Base-by-base conservation (phyloP, 2,113 vertebrate genomes). In the Pedionomus torquatus region DNA sequence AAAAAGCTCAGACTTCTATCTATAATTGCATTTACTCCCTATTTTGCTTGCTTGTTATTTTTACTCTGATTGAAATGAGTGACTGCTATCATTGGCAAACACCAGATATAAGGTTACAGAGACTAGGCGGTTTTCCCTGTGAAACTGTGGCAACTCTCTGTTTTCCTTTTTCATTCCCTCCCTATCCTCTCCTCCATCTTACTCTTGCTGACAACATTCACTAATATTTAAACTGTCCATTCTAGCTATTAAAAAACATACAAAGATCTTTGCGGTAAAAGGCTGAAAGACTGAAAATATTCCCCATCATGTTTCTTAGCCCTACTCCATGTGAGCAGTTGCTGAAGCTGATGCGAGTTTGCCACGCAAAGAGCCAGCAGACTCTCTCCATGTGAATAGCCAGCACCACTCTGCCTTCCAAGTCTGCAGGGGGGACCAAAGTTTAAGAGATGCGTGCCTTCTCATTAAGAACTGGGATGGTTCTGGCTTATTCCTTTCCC, bases 391-490 rank as follows among this genome's bases (percentile, higher is more conserved):
- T 0, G 1, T 35, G 8, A 82, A 2, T 4, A 78, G 78, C 91
- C 94, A 96, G 71, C 71, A 71, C 7, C 43, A 19, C 25, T 90
- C 64, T 81, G 83, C 88, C 72, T 92, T 93, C 95, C 88, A 95
- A 92, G 35, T 39, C 92, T 87, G 85, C 71, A 78, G 71, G 87
- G 82, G 58, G 58, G n/a, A 66, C 33, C 21, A 44, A 43, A 9
- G 30, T 66, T 94, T 88, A 24, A 72, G 65, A 75, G 71, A 90
- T 48, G 83, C 2, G 19, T 37, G 26, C 26, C 39, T 91, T 64
- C 37, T 71, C 2, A 2, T 76, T 37, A 78, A 63, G 79, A 83
- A 74, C 46, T 25, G 25, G 23, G 24, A 37, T 86, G 58, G 12
- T 70, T 93, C 64, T 93, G 82, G 33, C 26, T 89, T 64, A 69